Conservation (phyloP, 2,797 vertebrate genomes). For the Ambastaia sidthimunki region DNA sequence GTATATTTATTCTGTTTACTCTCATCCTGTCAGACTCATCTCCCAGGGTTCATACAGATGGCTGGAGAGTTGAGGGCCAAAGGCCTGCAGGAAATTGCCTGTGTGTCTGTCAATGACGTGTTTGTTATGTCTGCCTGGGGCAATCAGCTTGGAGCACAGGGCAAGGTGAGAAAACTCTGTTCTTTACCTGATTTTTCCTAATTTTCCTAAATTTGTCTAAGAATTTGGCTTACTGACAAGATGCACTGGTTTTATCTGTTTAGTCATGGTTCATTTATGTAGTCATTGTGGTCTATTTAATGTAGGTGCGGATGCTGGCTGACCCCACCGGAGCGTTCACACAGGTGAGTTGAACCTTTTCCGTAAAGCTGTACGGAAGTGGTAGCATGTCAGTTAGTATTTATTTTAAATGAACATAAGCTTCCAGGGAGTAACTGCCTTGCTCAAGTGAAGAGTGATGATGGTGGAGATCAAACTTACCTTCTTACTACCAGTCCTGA, state of each 20-base stretch:
- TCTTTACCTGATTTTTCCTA: neutral
- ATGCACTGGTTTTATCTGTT: neutral
- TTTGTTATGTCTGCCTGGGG: slow-evolving; percentile 92
- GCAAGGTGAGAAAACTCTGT: slow-evolving; percentile 77
- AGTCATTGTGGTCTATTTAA: neutral
- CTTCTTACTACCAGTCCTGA: neutral
- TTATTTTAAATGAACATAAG: no score
- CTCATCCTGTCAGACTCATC: slow-evolving; percentile 80
- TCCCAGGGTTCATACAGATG: slow-evolving; percentile 86
- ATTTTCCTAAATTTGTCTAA: neutral
- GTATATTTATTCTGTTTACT: no score
- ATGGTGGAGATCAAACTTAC: neutral
- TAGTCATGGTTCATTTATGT: neutral
- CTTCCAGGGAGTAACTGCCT: no score
- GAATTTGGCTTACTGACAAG: neutral
- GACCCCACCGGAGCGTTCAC: slow-evolving; percentile 88
- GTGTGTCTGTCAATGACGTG: slow-evolving; percentile 87
- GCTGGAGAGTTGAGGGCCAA: slow-evolving; percentile 77
- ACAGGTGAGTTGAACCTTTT: slow-evolving; percentile 73
- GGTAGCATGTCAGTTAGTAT: no score
- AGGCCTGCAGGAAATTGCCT: slow-evolving; percentile 84
- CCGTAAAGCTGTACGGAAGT: no score
- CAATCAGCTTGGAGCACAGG: slow-evolving; percentile 78
- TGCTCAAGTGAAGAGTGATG: no score
- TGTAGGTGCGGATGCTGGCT: slow-evolving; percentile 87